Conservation (phyloP, 2,888 invertebrate genomes). For the Eupelmus urozonus region DNA sequence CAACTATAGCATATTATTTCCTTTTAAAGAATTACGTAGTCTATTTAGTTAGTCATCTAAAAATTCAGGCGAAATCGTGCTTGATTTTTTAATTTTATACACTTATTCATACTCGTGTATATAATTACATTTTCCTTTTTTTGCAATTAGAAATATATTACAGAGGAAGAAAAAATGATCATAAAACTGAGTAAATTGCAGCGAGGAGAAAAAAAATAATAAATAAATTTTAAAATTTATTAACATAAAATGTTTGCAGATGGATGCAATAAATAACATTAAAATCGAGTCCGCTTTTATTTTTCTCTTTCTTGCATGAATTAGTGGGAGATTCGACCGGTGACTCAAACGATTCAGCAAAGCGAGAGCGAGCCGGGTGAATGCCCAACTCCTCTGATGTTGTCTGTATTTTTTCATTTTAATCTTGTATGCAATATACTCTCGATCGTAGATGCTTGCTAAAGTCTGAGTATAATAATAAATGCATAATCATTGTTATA, state of each 20-base stretch:
- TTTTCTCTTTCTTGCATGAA: conserved; percentile 47
- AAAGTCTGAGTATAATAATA: conserved; percentile 2
- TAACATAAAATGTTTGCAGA: conserved; percentile 32
- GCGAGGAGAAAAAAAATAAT: conserved; percentile 8
- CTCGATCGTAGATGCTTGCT: no score
- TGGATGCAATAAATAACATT: conserved; percentile 47
- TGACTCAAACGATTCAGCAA: not conserved
- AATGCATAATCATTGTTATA: conserved; percentile 20
- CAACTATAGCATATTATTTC: conserved; percentile 30
- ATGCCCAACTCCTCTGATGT: not conserved
- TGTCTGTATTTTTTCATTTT: not conserved
- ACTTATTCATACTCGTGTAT: no score
- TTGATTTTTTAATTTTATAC: no score
- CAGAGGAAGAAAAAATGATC: conserved; percentile 18
- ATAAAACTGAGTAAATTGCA: conserved; percentile 28
- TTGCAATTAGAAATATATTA: conserved; percentile 9
- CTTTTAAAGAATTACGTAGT: conserved; percentile 10
- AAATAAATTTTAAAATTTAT: conserved; percentile 8
- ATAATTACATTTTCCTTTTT: conserved; percentile 14
- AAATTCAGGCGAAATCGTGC: no score
- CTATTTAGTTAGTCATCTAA: conserved; percentile 49
- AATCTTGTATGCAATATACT: not conserved
- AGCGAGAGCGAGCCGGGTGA: not conserved
- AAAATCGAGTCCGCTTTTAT: conserved; percentile 25
- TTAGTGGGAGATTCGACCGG: conserved; percentile 17